These are phyloP conservation scores for Dryoscopus gambensis DNA, from an alignment of 2,113 vertebrate genomes.

Conservation along the genomic window DNA sequence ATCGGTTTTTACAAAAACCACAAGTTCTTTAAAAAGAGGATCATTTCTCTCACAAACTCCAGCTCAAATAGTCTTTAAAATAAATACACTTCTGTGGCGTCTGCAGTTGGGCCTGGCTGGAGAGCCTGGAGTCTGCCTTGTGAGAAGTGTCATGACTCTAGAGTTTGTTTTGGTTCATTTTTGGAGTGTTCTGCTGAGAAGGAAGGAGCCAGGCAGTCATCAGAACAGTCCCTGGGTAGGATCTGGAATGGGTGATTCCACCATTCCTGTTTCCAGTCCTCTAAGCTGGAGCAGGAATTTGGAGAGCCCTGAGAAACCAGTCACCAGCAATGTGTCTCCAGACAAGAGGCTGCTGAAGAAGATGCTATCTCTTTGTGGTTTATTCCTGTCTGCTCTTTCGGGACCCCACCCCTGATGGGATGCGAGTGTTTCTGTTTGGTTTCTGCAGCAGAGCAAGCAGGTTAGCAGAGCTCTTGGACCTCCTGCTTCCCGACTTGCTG, in stretches of 20 bases:
- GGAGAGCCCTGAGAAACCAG: background rate
- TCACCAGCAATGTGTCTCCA: background rate
- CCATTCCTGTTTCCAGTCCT: background rate
- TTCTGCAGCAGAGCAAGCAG: background rate
- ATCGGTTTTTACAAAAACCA: conserved; percentile 6
- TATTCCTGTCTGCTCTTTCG: background rate
- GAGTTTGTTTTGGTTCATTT: conserved; percentile 28
- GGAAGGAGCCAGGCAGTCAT: conserved; percentile 24
- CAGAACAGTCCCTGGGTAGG: background rate
- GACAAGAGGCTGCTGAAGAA: background rate
- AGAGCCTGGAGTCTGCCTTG: conserved; percentile 11
- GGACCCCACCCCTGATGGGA: background rate
- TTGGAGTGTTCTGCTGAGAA: background rate
- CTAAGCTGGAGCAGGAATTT: background rate
- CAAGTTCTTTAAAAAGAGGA: background rate
- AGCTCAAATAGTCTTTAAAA: conserved; percentile 20
- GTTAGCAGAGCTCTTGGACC: background rate
- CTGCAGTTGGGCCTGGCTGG: conserved; percentile 19
- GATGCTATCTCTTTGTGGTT: background rate
- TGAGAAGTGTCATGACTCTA: background rate
- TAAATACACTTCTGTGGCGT: conserved; percentile 13
- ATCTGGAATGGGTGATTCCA: background rate
- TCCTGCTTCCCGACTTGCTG: background rate
- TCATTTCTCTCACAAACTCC: background rate
- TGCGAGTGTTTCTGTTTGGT: background rate